Evolutionary conservation across 2,888 invertebrate genomes (phyloP), one percentile per base, ranked within the genome.

Genomic region (Drosophila crucigera): DNA sequence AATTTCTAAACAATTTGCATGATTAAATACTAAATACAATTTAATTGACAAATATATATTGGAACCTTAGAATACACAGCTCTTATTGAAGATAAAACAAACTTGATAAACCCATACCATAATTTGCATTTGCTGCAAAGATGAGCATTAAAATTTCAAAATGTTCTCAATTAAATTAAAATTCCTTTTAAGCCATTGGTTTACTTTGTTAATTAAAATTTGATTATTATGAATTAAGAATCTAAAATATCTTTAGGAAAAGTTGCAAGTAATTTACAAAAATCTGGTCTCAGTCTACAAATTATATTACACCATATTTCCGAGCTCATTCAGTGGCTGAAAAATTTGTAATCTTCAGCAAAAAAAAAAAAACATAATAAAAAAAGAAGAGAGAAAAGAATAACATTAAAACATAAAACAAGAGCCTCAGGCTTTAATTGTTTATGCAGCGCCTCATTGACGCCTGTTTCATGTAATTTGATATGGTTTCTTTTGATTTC

Each of bases 321-420:
- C 30, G 33, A 68, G 50, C 76, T 68, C 75, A 76, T 74, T 80
- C 68, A 76, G 52, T 55, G 65, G 49, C 74, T 58, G 67, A 91
- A 78, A 87, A 91, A 91, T 92, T 83, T 91, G 91, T 83, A 67
- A 78, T 80, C 68, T 78, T 84, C 83, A 86, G 82, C 90, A 79
- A 84, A 88, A 85, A 37, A 33, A 53, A 33, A 47, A 41, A 30
- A 53, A 66, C 31, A 53, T 3, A 59, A 55, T 35, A 37, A 33
- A 49, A 33, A 37, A 58, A 31, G 11, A 43, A 14, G 11, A 43
- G 25, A 11, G 41, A 52, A 31, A 31, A 62, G 37, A 63, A 67
- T 61, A 53, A 64, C 59, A 72, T 53, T 72, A 54, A 67, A 31
- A 59, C 43, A 73, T 59, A 67, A 59, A 50, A 65, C 41, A 65